Evolutionary conservation across 2,888 invertebrate species (phyloP), one percentile per base, ranked within the genome.

Genomic region (Drosophila monieri): DNA sequence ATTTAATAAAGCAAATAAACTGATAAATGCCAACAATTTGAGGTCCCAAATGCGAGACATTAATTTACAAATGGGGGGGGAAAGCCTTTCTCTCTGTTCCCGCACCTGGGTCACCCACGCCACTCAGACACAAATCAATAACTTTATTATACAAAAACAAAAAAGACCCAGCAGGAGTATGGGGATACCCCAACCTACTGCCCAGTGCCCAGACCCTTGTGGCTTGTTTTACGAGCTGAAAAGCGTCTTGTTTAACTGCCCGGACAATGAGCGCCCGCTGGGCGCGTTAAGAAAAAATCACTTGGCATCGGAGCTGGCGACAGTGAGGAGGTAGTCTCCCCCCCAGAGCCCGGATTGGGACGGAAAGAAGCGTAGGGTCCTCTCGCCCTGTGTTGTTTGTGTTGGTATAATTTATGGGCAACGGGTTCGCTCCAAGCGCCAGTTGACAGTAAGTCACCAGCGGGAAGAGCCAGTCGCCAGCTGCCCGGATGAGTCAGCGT

Each of bases 221-320:
- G 68, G 65, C 81, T 66, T 76, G 87, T 78, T 87, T 81, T 81
- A 81, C 79, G 81, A 81, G 81, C 81, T 81, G 80, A 81, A 81
- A 81, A 81, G 80, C 80, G 85, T 81, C 80, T 81, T 81, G 87
- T 87, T 81, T 87, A 87, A 85, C 81, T 81, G 87, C 78, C 72
- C 51, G 83, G 65, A 87, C 81, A 81, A 81, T 87, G 83, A 68
- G 79, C 87, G 60, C 81, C 87, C 83, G 81, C 81, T 81, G 81
- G 44, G 87, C 60, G 81, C 74, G 87, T 81, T 81, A 73, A 64
- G 64, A 64, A 81, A 81, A 87, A 81, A 85, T 81, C 83, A 87
- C 85, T 75, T 67, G 56, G 68, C 68, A 71, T 56, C 80, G 65
- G 37, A 66, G 64, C 49, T 70, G 72, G 54, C 67, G 70, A 70